Percentiles rank a stretch among this genome's conserved stretches.
Conservation (phyloP, 2,797 vertebrate genomes). For the Apodemus agrarius region DNA sequence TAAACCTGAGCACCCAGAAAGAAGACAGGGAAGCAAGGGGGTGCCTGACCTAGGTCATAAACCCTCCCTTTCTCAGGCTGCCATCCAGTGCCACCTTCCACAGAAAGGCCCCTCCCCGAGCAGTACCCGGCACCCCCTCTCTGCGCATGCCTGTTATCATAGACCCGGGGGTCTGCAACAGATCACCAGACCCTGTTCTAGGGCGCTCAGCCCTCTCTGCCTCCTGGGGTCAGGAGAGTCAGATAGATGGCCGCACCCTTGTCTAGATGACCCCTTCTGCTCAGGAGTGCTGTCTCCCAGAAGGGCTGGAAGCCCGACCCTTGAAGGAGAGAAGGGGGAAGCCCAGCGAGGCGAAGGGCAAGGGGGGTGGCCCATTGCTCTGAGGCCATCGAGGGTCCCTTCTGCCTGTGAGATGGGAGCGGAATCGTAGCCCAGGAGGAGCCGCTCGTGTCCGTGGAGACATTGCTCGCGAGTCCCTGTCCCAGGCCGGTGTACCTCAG, state of each 20-base stretch:
- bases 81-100: background rate
- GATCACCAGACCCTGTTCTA: background rate
- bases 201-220: too few relatives aligned
- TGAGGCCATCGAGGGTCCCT: background rate
- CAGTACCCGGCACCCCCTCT: background rate
- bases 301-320: background rate
- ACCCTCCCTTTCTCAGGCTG: rapidly evolving
- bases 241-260: too few relatives aligned
- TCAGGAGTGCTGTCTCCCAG: background rate
- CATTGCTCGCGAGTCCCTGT: background rate
- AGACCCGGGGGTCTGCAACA: background rate
- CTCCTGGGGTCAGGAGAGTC: background rate
- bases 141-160: background rate
- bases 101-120: background rate
- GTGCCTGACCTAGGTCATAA: background rate
- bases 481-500: background rate
- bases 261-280: background rate
- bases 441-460: background rate
- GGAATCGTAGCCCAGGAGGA: background rate
- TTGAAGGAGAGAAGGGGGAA: background rate
- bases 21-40: background rate
- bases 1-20: background rate
- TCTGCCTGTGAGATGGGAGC: background rate
- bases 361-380: background rate
- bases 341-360: background rate